phyloP scores from a whole-genome alignment of 2,797 vertebrate species.

The Phyllotis vaccarum region DNA sequence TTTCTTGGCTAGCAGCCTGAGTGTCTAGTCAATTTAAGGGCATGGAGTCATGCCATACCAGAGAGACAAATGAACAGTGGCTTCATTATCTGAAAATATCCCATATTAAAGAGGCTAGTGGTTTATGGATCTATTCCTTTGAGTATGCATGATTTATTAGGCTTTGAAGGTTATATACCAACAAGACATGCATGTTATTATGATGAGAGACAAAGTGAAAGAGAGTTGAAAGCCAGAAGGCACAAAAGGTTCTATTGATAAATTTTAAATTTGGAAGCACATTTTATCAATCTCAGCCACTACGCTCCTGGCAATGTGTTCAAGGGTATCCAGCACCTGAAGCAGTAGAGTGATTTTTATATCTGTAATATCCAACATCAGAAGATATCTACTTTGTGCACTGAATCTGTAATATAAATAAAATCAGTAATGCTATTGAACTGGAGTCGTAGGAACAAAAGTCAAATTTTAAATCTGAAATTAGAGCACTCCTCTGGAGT shows the following conservation, averaged over 20 bases:
- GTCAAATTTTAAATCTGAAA: conserved; percentile 33
- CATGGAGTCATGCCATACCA: background rate
- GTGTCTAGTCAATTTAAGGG: background rate
- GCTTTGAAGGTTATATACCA: background rate
- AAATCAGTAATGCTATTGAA: background rate
- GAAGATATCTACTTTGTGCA: background rate
- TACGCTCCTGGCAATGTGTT: background rate
- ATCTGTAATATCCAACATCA: background rate
- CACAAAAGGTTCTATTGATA: background rate
- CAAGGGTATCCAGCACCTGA: background rate
- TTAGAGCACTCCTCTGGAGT: conserved; percentile 9
- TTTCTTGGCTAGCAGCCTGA: conserved; percentile 16
- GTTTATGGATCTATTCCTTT: conserved; percentile 23
- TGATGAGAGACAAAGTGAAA: conserved; percentile 32
- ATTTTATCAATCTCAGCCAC: background rate
- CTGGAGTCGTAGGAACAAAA: background rate
- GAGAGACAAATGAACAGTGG: conserved; percentile 23
- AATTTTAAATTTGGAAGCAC: conserved; percentile 51
- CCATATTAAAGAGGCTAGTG: background rate
- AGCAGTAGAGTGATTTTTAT: background rate
- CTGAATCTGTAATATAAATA: conserved; percentile 55
- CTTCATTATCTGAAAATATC: background rate
- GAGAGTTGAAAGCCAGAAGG: background rate
- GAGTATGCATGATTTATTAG: background rate
- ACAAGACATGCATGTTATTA: background rate